phyloP scores from a whole-genome alignment of 2,888 invertebrate species.

The Lepidonotus clava region DNA sequence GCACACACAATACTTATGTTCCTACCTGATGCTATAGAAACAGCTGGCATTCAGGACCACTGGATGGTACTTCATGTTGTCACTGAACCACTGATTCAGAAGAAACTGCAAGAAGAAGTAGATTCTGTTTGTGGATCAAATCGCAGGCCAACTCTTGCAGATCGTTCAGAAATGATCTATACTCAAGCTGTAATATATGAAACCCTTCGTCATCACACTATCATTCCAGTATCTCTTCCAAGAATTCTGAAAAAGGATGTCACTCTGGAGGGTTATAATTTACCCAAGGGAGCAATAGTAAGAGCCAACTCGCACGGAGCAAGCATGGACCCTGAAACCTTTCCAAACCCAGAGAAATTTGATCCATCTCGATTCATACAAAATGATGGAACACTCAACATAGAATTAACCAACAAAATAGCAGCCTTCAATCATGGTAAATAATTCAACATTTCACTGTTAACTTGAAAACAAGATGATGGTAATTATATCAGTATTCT shows the following conservation, averaged over 20 bases:
- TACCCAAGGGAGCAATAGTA: background rate
- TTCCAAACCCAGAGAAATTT: background rate
- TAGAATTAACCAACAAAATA: too few relatives aligned
- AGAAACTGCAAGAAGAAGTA: background rate
- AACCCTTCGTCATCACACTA: background rate
- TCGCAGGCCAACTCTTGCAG: background rate
- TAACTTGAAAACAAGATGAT: too few relatives aligned
- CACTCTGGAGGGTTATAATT: background rate
- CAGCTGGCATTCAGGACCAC: background rate
- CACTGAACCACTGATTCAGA: background rate
- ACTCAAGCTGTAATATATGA: background rate
- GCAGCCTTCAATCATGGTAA: too few relatives aligned
- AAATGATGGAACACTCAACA: background rate
- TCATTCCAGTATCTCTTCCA: background rate
- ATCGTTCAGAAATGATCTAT: background rate
- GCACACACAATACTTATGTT: background rate
- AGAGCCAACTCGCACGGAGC: background rate
- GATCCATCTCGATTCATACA: background rate
- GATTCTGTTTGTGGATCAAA: background rate
- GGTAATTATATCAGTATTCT: too few relatives aligned
- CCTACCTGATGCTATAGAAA: constrained; percentile 25
- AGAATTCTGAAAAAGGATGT: background rate
- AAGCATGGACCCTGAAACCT: background rate
- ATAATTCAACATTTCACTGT: too few relatives aligned
- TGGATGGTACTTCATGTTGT: background rate